A percentile compares a stretch with the other conserved stretches of the same genome.
These are phyloP conservation scores for Cyprinus carpio DNA, from an alignment of 2,113 vertebrate species.

Conservation along the genomic window DNA sequence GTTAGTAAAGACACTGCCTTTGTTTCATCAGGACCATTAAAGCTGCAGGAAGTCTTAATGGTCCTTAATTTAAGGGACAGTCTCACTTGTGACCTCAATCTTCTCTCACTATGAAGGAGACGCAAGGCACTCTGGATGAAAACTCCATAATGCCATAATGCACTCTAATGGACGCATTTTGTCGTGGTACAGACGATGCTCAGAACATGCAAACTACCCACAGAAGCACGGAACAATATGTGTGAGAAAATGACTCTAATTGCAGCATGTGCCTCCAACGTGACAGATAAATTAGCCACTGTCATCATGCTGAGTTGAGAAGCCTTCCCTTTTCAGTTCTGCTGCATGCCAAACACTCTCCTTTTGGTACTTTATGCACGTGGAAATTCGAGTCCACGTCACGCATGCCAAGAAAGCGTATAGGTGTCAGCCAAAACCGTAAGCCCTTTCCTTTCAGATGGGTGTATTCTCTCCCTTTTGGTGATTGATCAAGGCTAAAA, in stretches of 20 bases:
- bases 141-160: slow-evolving; percentile 60
- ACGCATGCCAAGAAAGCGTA: not conserved
- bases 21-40: not conserved
- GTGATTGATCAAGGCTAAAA: slow-evolving; percentile 16
- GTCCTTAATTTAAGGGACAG: not conserved
- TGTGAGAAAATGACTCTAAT: slow-evolving; percentile 74
- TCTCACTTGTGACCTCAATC: slow-evolving; percentile 14
- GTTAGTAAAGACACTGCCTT: not conserved
- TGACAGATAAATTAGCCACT: slow-evolving; percentile 74
- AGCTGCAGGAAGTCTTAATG: slow-evolving; percentile 12
- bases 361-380: slow-evolving; percentile 29
- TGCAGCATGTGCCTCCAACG: slow-evolving; percentile 67
- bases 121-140: slow-evolving; percentile 39
- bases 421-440: slow-evolving; percentile 4
- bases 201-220: slow-evolving; percentile 55
- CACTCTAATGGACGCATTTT: slow-evolving; percentile 33
- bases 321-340: slow-evolving; percentile 61
- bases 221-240: slow-evolving; percentile 64
- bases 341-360: slow-evolving; percentile 40
- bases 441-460: not conserved
- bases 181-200: slow-evolving; percentile 55
- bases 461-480: not conserved
- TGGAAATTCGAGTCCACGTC: slow-evolving; percentile 13
- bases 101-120: not conserved
- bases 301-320: slow-evolving; percentile 65